phyloP scores from a whole-genome alignment of 1,140 invertebrate species.

The Brachionus rotundiformis region DNA sequence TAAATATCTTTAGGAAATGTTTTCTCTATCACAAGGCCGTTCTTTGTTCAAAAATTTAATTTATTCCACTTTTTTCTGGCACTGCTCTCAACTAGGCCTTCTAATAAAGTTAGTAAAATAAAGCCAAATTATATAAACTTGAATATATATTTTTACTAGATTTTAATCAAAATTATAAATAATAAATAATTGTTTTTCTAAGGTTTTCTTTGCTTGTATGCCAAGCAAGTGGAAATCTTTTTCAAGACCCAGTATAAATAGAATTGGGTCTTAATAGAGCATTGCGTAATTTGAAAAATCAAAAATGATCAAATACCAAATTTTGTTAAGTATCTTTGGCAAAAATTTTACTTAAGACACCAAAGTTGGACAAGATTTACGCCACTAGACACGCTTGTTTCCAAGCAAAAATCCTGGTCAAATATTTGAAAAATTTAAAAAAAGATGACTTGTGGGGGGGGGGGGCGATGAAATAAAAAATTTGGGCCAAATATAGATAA shows the following conservation, averaged over 20 bases:
- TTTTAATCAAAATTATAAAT: conserved; percentile 1
- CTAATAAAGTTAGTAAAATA: background rate
- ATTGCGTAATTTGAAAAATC: background rate
- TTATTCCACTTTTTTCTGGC: background rate
- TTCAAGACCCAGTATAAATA: background rate
- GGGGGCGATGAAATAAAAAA: background rate
- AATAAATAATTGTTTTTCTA: conserved; percentile 22
- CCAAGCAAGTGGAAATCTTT: background rate
- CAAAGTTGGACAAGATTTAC: background rate
- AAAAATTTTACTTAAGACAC: background rate
- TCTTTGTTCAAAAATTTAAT: background rate
- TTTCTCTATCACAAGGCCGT: background rate
- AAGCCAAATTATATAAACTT: conserved; percentile 1
- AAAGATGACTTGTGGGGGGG: background rate
- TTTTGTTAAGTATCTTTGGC: background rate
- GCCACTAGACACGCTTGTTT: background rate
- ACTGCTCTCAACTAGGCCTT: background rate
- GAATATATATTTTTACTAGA: conserved; percentile 8
- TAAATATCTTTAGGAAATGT: background rate
- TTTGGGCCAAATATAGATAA: background rate
- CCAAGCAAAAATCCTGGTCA: background rate
- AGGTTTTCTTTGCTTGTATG: background rate
- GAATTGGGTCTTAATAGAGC: background rate
- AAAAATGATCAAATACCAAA: background rate
- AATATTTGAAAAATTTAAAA: background rate